Base-by-base conservation (phyloP, 2,888 invertebrate genomes). In the Cheilosia urbana region DNA sequence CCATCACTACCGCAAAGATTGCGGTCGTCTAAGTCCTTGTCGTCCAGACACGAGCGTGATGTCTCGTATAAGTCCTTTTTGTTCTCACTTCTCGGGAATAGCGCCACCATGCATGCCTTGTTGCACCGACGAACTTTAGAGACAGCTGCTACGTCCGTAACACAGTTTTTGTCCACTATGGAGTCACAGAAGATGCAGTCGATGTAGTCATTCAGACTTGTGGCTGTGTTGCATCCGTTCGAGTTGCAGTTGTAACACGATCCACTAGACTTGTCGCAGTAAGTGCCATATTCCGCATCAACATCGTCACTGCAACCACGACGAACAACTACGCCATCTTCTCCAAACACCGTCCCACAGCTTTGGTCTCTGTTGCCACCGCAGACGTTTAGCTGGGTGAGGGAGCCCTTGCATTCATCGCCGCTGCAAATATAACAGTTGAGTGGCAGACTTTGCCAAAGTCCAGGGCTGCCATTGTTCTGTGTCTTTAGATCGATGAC, bases 201-300 rank as follows among this genome's bases (percentile, higher is more conserved):
- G 7, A 87, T 69, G 72, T 90, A 91, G 49, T 87, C 88, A 4
- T 37, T 71, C 19, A 88, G 53, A 0, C 87, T 69, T 0, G 6
- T 47, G 15, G 90, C 91, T 0, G 15, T 87, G 73, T 91, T 91
- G 82, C 91, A 91, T 1, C 85, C 72, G 60, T 91, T 90, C 3
- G 91, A 91, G 79, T 90, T 91, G 79, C 91, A 91, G 53, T 90
- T 90, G 72, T 87, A 89, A 68, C 91, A 91, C 2, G 88, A 89
- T 1, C 4, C 88, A 0, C 51, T 37, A 9, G 87, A 88, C 0
- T 34, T 79, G 72, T 91, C 89, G 34, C 91, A 91, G 77, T 89
- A 91, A 4, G 11, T 7, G 24, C 85, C 80, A 21, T 78, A 87
- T 2, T 87, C 42, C 0, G 45, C 9, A 63, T 91, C 91, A 4